Percentiles rank a stretch among this genome's conserved stretches.
Evolutionary conservation across 2,888 invertebrate genomes (phyloP).

Genomic region (Aphrophora alni): DNA sequence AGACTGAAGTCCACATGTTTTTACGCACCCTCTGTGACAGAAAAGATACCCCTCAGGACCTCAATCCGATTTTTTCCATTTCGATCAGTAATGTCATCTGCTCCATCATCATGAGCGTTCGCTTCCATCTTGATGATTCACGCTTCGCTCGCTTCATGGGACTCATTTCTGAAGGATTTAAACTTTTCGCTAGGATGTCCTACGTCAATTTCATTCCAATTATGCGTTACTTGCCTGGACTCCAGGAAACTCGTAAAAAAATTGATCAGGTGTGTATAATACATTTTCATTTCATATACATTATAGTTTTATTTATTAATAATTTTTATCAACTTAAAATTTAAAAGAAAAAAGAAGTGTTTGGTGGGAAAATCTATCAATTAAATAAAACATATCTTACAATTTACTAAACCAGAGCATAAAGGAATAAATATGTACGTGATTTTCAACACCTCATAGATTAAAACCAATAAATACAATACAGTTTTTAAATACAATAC

Average conservation of each 20-base stretch:
- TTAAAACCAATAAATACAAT: no score
- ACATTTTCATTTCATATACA: background rate
- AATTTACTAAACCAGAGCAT: no score
- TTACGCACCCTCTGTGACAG: constrained; percentile 68
- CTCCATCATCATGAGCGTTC: constrained; percentile 86
- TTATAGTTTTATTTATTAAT: background rate
- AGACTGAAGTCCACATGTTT: constrained; percentile 80
- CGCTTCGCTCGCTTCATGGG: constrained; percentile 81
- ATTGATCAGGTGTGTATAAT: constrained; percentile 60
- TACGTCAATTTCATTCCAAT: constrained; percentile 85
- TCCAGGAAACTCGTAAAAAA: constrained; percentile 62
- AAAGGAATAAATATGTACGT: no score
- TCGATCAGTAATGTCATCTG: constrained; percentile 91
- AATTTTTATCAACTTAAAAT: no score
- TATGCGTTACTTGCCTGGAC: constrained; percentile 68
- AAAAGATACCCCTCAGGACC: constrained; percentile 72
- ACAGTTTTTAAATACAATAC: no score
- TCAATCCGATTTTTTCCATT: constrained; percentile 78
- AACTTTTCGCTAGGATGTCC: constrained; percentile 81
- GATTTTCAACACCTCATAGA: no score
- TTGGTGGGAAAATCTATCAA: no score
- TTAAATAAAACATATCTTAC: no score
- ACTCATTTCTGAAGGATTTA: constrained; percentile 92
- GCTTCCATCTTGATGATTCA: constrained; percentile 78
- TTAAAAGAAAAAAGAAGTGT: no score